Evolutionary conservation across 1,140 invertebrate species (phyloP).

Genomic region (Trialeurodes vaporariorum): DNA sequence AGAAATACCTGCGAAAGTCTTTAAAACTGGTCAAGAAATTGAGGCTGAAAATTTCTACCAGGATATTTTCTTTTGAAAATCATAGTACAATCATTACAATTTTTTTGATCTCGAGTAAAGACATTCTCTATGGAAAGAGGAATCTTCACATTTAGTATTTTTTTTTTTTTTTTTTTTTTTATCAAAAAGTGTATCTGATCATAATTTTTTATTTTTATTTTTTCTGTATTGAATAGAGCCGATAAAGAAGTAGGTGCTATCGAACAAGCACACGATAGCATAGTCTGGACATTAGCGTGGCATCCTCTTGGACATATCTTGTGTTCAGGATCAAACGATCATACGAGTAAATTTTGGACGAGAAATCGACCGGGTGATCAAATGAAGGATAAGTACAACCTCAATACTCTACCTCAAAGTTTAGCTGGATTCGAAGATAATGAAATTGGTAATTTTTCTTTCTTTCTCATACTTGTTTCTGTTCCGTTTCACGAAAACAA

Average conservation of each 20-base stretch:
- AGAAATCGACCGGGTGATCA: constrained; percentile 94
- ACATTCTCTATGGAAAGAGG: too few species aligned
- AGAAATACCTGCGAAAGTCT: too few species aligned
- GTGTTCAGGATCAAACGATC: constrained; percentile 96
- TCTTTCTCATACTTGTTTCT: too few species aligned
- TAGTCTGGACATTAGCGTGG: constrained; percentile 98
- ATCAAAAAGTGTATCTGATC: constrained; percentile 18
- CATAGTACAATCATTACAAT: too few species aligned
- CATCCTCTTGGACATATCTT: constrained; percentile 98
- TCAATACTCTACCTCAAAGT: constrained; percentile 81
- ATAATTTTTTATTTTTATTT: constrained; percentile 14
- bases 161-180: neutral
- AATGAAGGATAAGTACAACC: constrained; percentile 94
- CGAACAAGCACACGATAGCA: constrained; percentile 96
- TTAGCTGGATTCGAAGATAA: constrained; percentile 55
- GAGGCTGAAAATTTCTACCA: too few species aligned
- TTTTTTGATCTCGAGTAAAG: too few species aligned
- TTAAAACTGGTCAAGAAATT: too few species aligned
- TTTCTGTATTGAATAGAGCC: constrained; percentile 47
- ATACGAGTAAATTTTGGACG: constrained; percentile 98
- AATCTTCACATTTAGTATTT: too few species aligned
- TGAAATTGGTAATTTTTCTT: constrained; percentile 45
- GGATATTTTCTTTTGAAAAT: too few species aligned
- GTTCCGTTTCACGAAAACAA: too few species aligned
- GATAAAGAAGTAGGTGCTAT: constrained; percentile 97